Conservation (phyloP, 2,113 vertebrate genomes). For the Syngnathus scovelli region DNA sequence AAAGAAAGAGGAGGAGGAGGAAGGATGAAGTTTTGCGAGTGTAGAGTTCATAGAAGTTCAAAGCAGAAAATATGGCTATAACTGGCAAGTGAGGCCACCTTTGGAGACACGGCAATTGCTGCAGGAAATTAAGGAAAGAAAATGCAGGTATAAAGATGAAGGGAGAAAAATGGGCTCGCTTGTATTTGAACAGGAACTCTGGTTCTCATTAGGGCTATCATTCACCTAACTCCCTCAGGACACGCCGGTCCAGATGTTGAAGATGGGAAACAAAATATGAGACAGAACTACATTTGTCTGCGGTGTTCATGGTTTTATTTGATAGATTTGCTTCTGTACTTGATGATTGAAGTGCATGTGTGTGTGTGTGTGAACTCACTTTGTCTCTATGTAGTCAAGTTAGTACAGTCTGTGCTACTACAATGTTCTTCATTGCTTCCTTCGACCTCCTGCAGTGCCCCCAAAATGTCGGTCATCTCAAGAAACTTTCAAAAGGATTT, state of each 20-base stretch:
- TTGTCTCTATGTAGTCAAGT: slow-evolving; percentile 75
- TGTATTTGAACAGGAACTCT: slow-evolving; percentile 53
- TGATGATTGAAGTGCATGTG: background rate
- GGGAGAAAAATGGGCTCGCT: slow-evolving; percentile 10
- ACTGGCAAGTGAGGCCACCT: slow-evolving; percentile 1
- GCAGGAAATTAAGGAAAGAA: background rate
- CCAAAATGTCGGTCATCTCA: slow-evolving; percentile 80
- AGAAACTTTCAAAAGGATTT: slow-evolving; percentile 67
- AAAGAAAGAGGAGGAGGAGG: slow-evolving; percentile 30
- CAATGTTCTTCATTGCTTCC: slow-evolving; percentile 70
- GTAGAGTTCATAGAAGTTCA: slow-evolving; percentile 17
- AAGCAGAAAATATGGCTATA: background rate
- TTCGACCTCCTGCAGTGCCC: slow-evolving; percentile 74
- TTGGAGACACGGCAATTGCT: slow-evolving; percentile 8
- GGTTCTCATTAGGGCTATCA: slow-evolving; percentile 61
- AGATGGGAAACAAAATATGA: slow-evolving; percentile 49
- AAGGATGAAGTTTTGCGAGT: slow-evolving; percentile 13
- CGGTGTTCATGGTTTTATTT: background rate
- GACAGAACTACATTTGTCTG: slow-evolving; percentile 15
- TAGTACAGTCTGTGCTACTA: slow-evolving; percentile 70
- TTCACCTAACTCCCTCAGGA: slow-evolving; percentile 8
- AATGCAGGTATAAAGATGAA: slow-evolving; percentile 10
- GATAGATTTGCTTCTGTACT: background rate
- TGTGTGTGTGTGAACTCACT: slow-evolving; percentile 65
- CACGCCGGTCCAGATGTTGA: slow-evolving; percentile 48